Percentiles rank a stretch among this genome's conserved stretches.
phyloP scores from a whole-genome alignment of 2,888 invertebrate species.

The Himalopsyche kuldschensis region DNA sequence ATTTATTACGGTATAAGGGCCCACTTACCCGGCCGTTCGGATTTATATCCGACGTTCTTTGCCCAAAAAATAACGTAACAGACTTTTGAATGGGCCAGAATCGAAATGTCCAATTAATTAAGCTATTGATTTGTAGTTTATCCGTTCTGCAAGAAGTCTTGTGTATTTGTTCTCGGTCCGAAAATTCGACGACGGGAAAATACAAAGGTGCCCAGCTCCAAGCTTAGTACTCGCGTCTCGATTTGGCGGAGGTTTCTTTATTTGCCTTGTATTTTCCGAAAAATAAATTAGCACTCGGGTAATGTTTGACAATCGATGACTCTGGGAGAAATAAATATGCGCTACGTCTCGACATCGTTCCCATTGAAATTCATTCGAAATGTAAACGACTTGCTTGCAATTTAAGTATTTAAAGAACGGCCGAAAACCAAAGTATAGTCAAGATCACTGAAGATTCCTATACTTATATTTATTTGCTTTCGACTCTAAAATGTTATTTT shows the following conservation, averaged over 20 bases:
- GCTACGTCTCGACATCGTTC: constrained; percentile 12
- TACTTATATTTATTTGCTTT: neutral
- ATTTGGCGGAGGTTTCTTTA: constrained; percentile 3
- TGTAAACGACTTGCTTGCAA: constrained; percentile 38
- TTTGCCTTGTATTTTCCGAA: constrained; percentile 22
- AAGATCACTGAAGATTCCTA: neutral
- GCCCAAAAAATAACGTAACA: constrained; percentile 26
- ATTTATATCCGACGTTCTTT: constrained; percentile 8
- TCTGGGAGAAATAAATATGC: constrained; percentile 29
- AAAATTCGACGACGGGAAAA: constrained; percentile 6
- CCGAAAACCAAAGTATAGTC: neutral
- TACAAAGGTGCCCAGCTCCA: neutral
- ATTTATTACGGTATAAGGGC: constrained; percentile 36
- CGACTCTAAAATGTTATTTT: no score
- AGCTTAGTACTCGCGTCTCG: neutral
- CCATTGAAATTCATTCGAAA: constrained; percentile 37
- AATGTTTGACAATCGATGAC: constrained; percentile 39
- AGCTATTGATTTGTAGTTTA: constrained; percentile 40
- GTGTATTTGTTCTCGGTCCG: constrained; percentile 13
- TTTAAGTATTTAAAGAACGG: constrained; percentile 37
- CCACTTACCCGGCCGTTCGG: constrained; percentile 16
- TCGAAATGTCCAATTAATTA: constrained; percentile 40
- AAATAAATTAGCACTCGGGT: constrained; percentile 33
- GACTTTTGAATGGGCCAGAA: constrained; percentile 39
- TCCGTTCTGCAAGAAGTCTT: constrained; percentile 24